phyloP scores from a whole-genome alignment of 2,888 invertebrate genomes.

The Andrena marginata region DNA sequence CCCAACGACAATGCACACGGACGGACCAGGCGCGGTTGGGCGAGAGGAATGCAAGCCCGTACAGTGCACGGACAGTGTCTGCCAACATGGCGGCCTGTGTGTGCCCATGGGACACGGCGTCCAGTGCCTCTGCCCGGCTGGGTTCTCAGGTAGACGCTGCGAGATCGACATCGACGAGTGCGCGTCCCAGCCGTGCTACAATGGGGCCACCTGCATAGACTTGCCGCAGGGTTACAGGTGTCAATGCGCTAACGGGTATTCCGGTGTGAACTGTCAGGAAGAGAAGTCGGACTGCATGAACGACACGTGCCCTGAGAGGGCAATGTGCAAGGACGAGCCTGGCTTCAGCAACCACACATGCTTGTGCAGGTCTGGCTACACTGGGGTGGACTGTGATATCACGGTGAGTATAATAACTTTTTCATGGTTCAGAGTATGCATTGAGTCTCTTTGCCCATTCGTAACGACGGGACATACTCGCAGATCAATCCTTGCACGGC shows the following conservation, averaged over 20 bases:
- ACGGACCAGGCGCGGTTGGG: constrained; percentile 91
- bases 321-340: constrained; percentile 98
- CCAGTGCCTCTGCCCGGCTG: constrained; percentile 97
- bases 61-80: constrained; percentile 94
- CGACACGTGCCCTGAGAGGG: constrained; percentile 97
- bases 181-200: constrained; percentile 96
- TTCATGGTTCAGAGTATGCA: no score
- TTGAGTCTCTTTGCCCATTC: neutral
- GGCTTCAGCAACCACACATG: constrained; percentile 96
- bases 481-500: constrained; percentile 96
- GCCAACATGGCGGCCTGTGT: constrained; percentile 96
- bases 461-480: neutral
- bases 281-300: constrained; percentile 95
- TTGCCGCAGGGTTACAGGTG: constrained; percentile 96
- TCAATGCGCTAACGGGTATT: constrained; percentile 94
- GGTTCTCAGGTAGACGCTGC: constrained; percentile 96
- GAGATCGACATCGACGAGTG: constrained; percentile 98
- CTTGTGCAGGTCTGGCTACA: constrained; percentile 97
- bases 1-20: constrained; percentile 95
- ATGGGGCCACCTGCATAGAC: constrained; percentile 96
- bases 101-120: constrained; percentile 95
- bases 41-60: constrained; percentile 95
- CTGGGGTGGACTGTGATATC: constrained; percentile 95
- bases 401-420: constrained; percentile 87
- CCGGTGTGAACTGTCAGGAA: constrained; percentile 97